These are phyloP conservation scores for Trachelus troglodyta DNA, from an alignment of 2,888 invertebrate species.

Conservation along the genomic window DNA sequence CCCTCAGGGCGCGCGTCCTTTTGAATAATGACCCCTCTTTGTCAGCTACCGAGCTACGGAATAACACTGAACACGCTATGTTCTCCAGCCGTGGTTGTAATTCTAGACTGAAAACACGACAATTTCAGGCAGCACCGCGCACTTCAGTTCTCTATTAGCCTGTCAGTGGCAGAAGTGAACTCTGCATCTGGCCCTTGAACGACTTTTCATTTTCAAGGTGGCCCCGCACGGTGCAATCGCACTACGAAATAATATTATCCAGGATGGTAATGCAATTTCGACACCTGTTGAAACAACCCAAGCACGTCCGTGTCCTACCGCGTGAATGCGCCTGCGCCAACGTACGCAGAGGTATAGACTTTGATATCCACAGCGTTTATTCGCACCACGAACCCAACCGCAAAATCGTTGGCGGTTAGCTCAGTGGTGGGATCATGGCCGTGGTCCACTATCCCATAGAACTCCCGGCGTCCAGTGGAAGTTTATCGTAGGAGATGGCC, in stretches of 20 bases:
- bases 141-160: neutral
- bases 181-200: neutral
- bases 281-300: neutral
- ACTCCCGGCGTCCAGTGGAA: neutral
- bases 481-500: neutral
- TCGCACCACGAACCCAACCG: neutral
- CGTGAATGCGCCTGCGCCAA: neutral
- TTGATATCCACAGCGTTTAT: neutral
- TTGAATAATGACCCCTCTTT: constrained; percentile 57
- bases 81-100: neutral
- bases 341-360: neutral
- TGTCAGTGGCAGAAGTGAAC: neutral
- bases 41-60: constrained; percentile 34
- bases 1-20: constrained; percentile 42
- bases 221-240: neutral
- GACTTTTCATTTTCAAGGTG: neutral
- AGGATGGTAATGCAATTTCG: neutral
- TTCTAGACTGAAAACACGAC: neutral
- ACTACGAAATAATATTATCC: neutral
- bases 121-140: neutral
- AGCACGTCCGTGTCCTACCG: neutral
- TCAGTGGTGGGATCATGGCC: neutral
- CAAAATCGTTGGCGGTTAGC: neutral
- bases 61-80: constrained; percentile 13
- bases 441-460: neutral